Evolutionary conservation across 1,140 invertebrate genomes (phyloP).

Genomic region (Caerostris darwini): DNA sequence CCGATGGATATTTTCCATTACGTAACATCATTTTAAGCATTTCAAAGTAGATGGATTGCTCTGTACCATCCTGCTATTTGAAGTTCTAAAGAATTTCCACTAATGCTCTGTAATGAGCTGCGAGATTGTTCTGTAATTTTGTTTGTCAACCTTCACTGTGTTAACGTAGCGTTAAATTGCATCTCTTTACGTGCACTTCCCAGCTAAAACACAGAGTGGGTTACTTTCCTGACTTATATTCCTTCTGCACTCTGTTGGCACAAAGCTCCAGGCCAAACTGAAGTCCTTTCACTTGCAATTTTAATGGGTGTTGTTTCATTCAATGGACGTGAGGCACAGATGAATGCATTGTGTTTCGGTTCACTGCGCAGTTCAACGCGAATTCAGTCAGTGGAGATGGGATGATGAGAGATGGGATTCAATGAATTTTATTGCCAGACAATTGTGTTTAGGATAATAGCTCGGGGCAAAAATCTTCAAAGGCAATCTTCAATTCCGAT

Average conservation of each 20-base stretch:
- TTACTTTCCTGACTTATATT: slow-evolving; percentile 68
- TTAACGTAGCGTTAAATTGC: slow-evolving; percentile 76
- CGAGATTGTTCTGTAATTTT: background rate
- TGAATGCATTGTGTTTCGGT: slow-evolving; percentile 37
- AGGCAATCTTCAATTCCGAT: background rate
- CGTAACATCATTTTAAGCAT: background rate
- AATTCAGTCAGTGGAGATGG: slow-evolving; percentile 37
- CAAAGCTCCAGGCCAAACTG: slow-evolving; percentile 49
- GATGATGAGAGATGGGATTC: background rate
- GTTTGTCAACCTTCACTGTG: slow-evolving; percentile 1
- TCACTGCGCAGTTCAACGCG: slow-evolving; percentile 25
- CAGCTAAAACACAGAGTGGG: slow-evolving; percentile 2
- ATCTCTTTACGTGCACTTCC: background rate
- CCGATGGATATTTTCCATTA: no score
- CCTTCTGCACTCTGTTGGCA: background rate
- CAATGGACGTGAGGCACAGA: background rate
- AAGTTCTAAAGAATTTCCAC: background rate
- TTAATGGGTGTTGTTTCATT: slow-evolving; percentile 18
- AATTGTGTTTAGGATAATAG: slow-evolving; percentile 43
- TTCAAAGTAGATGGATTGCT: background rate
- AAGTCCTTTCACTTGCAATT: slow-evolving; percentile 34
- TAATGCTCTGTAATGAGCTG: background rate
- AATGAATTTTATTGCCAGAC: slow-evolving; percentile 48
- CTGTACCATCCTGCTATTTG: background rate
- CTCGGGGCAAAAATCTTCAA: background rate